phyloP scores from a whole-genome alignment of 2,888 invertebrate species.

The Rotaria socialis region DNA sequence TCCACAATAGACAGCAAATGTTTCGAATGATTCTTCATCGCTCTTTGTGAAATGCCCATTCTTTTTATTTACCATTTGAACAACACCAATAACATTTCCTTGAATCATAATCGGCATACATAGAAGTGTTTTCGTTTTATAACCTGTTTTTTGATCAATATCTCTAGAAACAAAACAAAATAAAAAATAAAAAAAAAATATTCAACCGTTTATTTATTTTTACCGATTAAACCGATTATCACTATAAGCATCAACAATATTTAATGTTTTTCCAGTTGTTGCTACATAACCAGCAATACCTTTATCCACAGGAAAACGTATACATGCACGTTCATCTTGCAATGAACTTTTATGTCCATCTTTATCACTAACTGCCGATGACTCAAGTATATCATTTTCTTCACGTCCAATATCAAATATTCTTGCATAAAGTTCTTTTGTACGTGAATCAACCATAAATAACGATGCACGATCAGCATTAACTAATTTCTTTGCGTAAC shows the following conservation, averaged over 20 bases:
- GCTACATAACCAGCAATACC: conserved; percentile 81
- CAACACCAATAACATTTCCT: conserved; percentile 61
- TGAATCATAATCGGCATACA: conserved; percentile 77
- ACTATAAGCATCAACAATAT: conserved; percentile 74
- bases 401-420: conserved; percentile 68
- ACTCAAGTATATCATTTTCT: conserved; percentile 35
- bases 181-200: neutral
- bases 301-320: conserved; percentile 59
- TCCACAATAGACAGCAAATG: conserved; percentile 64
- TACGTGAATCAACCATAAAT: conserved; percentile 72
- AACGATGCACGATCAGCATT: conserved; percentile 78
- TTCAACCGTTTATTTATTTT: conserved; percentile 7
- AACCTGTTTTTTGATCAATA: conserved; percentile 61
- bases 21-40: conserved; percentile 64
- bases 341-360: neutral
- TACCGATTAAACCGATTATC: conserved; percentile 71
- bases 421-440: conserved; percentile 73
- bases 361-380: neutral
- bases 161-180: neutral
- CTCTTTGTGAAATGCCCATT: conserved; percentile 63
- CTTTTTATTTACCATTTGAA: conserved; percentile 63
- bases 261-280: conserved; percentile 72
- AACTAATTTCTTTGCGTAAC: conserved; percentile 75
- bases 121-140: conserved; percentile 78
- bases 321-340: neutral